Evolutionary conservation across 2,113 vertebrate genomes (phyloP), one percentile per base, ranked within the genome.

Genomic region (Probosciger aterrimus): DNA sequence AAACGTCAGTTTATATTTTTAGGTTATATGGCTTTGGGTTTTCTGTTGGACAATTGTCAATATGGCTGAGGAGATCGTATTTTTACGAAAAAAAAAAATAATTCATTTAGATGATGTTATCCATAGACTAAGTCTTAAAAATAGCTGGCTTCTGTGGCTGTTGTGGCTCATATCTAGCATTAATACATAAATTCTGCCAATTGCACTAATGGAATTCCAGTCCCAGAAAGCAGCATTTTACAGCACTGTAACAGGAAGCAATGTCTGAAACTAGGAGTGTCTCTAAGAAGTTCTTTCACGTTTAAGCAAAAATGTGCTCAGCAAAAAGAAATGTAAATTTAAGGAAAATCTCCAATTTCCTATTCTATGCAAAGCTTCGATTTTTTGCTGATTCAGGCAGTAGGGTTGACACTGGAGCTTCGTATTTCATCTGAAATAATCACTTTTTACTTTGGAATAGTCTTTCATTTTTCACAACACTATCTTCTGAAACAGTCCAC

Each of bases 271-370:
- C 94, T 93, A 97, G 95, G 96, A 98, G 95, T 97, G 95, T 95
- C 97, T 98, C 97, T 96, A 91, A 95, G 95, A 97, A 97, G 96
- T 98, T 98, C 95, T 97, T 97, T 97, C 97, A 98, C 68, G 67
- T 98, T 97, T 97, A 96, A 98, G 97, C 92, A 98, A 96, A 98
- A 98, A 97, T 97, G 95, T 97, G 97, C 97, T 97, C 97, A 97
- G 97, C 96, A 98, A 95, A 98, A 98, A 97, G 98, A 97, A 98
- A 98, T 98, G 98, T 98, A 98, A 98, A 98, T 98, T 97, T 97
- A 97, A 96, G 97, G 96, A 97, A 98, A 98, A 97, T 97, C 97
- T 98, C 96, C 95, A 96, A 91, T 98, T 98, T 98, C 96, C 97
- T 95, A 97, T 98, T 98, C 97, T 98, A 59, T 97, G 96, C 95